phyloP scores from a whole-genome alignment of 2,797 vertebrate species.

The Chelon labrosus region DNA sequence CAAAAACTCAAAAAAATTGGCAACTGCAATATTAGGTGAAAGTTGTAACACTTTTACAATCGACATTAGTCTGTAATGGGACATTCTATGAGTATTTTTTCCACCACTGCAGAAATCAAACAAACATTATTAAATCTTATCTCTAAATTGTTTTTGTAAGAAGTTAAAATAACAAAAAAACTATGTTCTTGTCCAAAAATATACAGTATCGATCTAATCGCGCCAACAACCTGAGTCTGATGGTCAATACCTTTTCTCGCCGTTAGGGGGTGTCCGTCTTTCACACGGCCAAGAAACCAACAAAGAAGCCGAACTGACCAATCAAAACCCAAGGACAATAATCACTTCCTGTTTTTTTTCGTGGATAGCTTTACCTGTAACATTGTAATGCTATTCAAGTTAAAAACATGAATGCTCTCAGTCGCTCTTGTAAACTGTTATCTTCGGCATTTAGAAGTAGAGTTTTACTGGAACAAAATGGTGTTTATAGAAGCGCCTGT shows the following conservation, averaged over 20 bases:
- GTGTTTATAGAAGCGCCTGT: constrained; percentile 5
- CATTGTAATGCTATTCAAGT: background rate
- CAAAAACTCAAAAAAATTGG: too few species aligned
- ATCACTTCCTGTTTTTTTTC: constrained; percentile 65
- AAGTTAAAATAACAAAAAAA: too few species aligned
- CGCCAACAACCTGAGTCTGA: background rate
- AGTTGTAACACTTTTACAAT: too few species aligned
- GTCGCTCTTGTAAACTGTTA: constrained; percentile 25
- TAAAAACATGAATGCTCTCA: constrained; percentile 55
- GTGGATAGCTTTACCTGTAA: background rate
- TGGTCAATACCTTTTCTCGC: background rate
- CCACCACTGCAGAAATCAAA: background rate
- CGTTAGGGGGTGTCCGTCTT: background rate
- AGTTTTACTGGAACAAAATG: constrained; percentile 5
- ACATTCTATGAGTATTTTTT: background rate
- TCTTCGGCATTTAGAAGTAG: constrained; percentile 10
- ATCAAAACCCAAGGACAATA: constrained; percentile 45
- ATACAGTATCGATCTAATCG: too few species aligned
- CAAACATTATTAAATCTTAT: background rate
- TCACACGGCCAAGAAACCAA: background rate
- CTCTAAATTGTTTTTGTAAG: too few species aligned
- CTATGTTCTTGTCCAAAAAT: too few species aligned
- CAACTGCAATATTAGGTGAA: background rate
- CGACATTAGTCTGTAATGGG: background rate
- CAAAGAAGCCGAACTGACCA: constrained; percentile 59